These are phyloP conservation scores for Auanema freiburgensis DNA, from an alignment of 2,888 invertebrate species.

Conservation along the genomic window DNA sequence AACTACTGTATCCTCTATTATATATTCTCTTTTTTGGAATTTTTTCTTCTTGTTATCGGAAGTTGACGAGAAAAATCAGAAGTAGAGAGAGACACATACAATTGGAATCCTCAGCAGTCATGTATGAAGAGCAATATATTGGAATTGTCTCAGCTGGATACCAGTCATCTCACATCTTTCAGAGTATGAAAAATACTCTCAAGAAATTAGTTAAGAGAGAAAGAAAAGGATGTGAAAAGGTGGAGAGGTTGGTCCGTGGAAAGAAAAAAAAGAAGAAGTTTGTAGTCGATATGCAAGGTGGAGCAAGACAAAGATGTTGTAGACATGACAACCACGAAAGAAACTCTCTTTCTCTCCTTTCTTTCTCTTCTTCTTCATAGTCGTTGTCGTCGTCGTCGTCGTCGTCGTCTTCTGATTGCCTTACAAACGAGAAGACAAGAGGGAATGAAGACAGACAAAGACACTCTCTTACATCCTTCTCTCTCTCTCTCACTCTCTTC, in stretches of 20 bases:
- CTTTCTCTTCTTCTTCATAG: constrained; percentile 1
- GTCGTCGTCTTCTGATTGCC: neutral
- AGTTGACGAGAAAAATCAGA: no score
- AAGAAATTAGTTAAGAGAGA: neutral
- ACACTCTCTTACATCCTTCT: neutral
- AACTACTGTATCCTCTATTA: no score
- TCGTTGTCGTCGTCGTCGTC: neutral
- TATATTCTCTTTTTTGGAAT: no score
- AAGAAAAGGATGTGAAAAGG: neutral
- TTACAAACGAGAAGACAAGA: neutral
- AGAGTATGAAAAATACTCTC: no score
- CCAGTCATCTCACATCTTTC: no score
- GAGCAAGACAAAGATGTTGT: constrained; percentile 2
- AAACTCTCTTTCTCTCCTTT: neutral
- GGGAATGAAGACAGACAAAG: neutral
- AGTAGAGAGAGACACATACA: no score
- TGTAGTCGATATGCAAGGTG: neutral
- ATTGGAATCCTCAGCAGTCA: no score
- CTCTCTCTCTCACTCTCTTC: no score
- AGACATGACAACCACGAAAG: no score
- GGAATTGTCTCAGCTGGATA: no score
- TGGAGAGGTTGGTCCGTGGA: neutral
- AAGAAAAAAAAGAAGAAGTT: constrained; percentile 2
- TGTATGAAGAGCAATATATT: no score
- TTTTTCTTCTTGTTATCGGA: no score